Evolutionary conservation across 2,113 vertebrate species (phyloP).

Genomic region (Cichladusa arquata): DNA sequence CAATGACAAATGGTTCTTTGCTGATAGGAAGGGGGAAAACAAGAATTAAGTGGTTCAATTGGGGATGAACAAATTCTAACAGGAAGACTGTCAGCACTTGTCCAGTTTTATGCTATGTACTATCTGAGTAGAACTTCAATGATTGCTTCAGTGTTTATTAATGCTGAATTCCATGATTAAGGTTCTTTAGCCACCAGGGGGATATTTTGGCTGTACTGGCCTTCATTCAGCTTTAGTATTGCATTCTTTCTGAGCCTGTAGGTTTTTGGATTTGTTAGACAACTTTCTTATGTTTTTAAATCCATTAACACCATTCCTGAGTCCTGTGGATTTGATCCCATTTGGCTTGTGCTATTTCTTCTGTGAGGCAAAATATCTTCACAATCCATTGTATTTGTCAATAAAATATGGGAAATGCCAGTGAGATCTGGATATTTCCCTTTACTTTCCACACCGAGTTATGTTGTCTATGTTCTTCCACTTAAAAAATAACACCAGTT

Average conservation of each 20-base stretch:
- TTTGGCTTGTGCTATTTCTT: neutral
- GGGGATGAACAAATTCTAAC: neutral
- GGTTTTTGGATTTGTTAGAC: neutral
- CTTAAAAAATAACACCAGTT: neutral
- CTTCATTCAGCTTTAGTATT: neutral
- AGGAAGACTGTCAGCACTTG: neutral
- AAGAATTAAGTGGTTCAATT: constrained; percentile 9
- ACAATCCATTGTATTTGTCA: neutral
- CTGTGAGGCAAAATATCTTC: neutral
- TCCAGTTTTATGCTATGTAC: neutral
- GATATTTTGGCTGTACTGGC: neutral
- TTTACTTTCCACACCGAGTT: neutral
- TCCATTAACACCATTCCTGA: neutral
- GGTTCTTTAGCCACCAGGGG: neutral
- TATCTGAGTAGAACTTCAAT: neutral
- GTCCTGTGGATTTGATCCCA: neutral
- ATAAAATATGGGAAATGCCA: neutral
- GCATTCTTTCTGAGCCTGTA: neutral
- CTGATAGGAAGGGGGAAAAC: neutral
- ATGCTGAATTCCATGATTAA: neutral
- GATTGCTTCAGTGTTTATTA: neutral
- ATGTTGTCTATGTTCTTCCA: neutral
- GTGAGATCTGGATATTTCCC: neutral
- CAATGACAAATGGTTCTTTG: constrained; percentile 23
- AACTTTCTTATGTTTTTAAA: neutral